These are phyloP conservation scores for Quadriops clusia DNA, from an alignment of 2,888 invertebrate genomes.

Conservation along the genomic window DNA sequence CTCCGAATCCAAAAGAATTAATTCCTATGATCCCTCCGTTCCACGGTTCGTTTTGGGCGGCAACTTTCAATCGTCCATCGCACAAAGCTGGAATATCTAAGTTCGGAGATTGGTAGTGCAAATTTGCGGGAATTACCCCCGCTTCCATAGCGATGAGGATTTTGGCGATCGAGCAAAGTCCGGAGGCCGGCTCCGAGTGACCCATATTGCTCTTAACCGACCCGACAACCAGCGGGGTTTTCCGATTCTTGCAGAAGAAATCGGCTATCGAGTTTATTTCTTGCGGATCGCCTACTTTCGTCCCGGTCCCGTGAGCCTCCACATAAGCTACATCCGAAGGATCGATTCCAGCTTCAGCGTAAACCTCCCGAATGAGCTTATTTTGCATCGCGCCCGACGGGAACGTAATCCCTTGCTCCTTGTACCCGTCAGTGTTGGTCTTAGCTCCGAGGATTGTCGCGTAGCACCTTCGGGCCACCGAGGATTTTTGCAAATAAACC, in stretches of 20 bases:
- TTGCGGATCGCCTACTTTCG: slow-evolving; percentile 95
- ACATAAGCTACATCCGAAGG: slow-evolving; percentile 81
- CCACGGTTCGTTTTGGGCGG: slow-evolving; percentile 71
- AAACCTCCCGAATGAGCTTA: slow-evolving; percentile 72
- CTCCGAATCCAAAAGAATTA: slow-evolving; percentile 98
- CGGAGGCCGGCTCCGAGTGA: slow-evolving; percentile 90
- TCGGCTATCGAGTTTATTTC: slow-evolving; percentile 92
- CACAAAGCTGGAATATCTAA: slow-evolving; percentile 79
- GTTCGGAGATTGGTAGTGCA: slow-evolving; percentile 82
- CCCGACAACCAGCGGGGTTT: slow-evolving; percentile 75
- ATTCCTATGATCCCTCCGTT: slow-evolving; percentile 85
- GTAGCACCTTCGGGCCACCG: slow-evolving; percentile 67
- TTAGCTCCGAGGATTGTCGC: slow-evolving; percentile 79
- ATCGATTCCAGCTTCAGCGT: slow-evolving; percentile 68
- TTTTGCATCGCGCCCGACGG: slow-evolving; percentile 74
- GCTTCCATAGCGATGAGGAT: slow-evolving; percentile 86
- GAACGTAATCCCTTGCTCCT: slow-evolving; percentile 81
- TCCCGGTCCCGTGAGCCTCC: slow-evolving; percentile 98
- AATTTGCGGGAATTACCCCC: slow-evolving; percentile 78
- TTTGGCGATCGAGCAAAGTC: slow-evolving; percentile 83
- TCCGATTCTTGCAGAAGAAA: slow-evolving; percentile 74
- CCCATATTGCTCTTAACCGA: slow-evolving; percentile 99
- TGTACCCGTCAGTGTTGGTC: slow-evolving; percentile 87
- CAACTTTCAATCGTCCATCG: slow-evolving; percentile 86
- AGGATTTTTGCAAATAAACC: slow-evolving; percentile 69